Conservation (phyloP, 64 coral and sea anemone species). For the Platygyra sinensis region DNA sequence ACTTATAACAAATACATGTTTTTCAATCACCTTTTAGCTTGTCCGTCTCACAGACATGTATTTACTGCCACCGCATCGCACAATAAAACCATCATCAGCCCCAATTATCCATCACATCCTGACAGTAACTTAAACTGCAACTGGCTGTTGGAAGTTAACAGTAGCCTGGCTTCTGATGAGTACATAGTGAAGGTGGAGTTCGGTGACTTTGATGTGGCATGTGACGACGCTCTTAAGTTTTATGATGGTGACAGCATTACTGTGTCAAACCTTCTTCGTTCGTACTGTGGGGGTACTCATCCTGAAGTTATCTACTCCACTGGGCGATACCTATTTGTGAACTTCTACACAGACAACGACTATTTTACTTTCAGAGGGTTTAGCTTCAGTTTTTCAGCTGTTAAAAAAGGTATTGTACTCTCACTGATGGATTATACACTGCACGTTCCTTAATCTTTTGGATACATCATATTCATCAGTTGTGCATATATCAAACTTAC, state of each 20-base stretch:
- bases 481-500: too few species aligned
- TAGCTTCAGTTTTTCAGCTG: not conserved
- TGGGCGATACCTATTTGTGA: not conserved
- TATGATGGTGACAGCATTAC: not conserved
- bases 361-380: not conserved
- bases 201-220: not conserved
- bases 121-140: not conserved
- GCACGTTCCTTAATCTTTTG: too few species aligned
- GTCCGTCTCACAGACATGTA: not conserved
- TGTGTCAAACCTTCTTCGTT: not conserved
- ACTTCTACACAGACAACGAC: not conserved
- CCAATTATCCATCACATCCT: not conserved
- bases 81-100: not conserved
- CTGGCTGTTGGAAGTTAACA: not conserved
- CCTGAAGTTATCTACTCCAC: not conserved
- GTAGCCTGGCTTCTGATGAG: not conserved
- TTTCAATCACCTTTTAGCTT: not conserved
- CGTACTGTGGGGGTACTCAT: not conserved
- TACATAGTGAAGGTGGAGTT: slow-evolving; percentile 5
- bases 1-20: too few species aligned
- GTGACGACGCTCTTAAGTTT: not conserved
- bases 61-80: not conserved
- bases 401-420: not conserved
- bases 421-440: too few species aligned
- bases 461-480: too few species aligned